A percentile compares a stretch with the other conserved stretches of the same genome.
phyloP scores from a whole-genome alignment of 2,888 invertebrate species.

The Cyclophora albipunctata region DNA sequence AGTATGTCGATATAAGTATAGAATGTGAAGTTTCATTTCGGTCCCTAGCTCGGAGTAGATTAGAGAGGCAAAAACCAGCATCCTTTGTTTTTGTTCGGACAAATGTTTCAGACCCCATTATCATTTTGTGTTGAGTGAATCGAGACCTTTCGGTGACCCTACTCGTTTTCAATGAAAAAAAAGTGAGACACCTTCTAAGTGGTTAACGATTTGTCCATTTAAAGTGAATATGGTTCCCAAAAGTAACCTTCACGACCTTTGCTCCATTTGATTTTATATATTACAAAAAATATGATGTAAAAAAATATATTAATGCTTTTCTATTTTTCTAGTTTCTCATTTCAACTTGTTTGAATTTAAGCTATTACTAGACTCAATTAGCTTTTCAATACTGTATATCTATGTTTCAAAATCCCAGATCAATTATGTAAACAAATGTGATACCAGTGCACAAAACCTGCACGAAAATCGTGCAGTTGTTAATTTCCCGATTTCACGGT shows the following conservation, averaged over 20 bases:
- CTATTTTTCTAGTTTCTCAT: too few relatives aligned
- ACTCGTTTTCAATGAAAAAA: constrained; percentile 15
- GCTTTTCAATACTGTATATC: too few relatives aligned
- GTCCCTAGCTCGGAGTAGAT: constrained; percentile 32
- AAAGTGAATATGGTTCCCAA: constrained; percentile 2
- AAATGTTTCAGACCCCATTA: constrained; percentile 49
- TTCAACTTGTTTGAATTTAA: too few relatives aligned
- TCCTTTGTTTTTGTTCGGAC: constrained; percentile 46
- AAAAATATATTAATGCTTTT: too few relatives aligned
- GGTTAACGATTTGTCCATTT: constrained; percentile 15
- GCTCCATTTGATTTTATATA: too few relatives aligned
- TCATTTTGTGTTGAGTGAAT: constrained; percentile 47
- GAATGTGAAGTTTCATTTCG: neutral
- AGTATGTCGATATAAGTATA: neutral
- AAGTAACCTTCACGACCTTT: neutral
- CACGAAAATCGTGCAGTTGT: too few relatives aligned
- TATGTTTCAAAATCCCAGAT: too few relatives aligned
- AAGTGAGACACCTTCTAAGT: constrained; percentile 9
- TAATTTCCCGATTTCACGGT: too few relatives aligned
- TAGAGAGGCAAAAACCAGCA: constrained; percentile 25
- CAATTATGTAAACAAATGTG: too few relatives aligned
- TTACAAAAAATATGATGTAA: too few relatives aligned
- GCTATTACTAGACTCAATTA: too few relatives aligned
- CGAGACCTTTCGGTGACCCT: constrained; percentile 16
- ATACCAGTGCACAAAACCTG: too few relatives aligned